These are phyloP conservation scores for Taenaris catops DNA, from an alignment of 2,888 invertebrate genomes.

Conservation along the genomic window DNA sequence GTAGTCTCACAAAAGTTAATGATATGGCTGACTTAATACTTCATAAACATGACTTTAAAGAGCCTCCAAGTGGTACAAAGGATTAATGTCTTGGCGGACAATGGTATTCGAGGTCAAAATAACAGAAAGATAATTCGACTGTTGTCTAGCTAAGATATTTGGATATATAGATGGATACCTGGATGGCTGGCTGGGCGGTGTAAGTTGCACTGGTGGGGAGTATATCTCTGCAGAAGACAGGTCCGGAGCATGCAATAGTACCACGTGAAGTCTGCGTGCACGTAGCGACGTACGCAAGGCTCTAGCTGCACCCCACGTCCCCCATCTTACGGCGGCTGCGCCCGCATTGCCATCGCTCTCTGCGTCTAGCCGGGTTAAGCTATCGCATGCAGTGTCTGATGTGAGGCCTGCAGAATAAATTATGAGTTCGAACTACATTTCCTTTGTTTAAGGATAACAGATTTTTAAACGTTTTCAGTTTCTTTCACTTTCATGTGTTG, in stretches of 20 bases:
- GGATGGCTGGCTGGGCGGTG: conserved; percentile 59
- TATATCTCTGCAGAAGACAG: conserved; percentile 83
- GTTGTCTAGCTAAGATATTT: not conserved
- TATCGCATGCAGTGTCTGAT: conserved; percentile 69
- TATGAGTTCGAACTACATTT: too few relatives aligned
- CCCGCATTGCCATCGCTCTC: conserved; percentile 56
- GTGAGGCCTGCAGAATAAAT: conserved; percentile 52
- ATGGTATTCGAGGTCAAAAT: too few relatives aligned
- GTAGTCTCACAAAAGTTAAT: too few relatives aligned
- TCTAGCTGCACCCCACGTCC: conserved; percentile 89
- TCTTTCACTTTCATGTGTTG: too few relatives aligned
- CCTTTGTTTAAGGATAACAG: too few relatives aligned
- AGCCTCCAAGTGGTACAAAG: not conserved
- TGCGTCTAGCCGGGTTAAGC: conserved; percentile 44
- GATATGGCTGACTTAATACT: too few relatives aligned
- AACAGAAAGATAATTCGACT: not conserved
- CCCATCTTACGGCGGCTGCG: conserved; percentile 83
- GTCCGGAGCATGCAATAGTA: conserved; percentile 86
- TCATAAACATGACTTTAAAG: too few relatives aligned
- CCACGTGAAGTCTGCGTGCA: conserved; percentile 85
- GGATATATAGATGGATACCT: conserved; percentile 37
- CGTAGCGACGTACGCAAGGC: conserved; percentile 85
- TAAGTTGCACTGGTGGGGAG: conserved; percentile 77
- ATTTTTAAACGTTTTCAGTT: too few relatives aligned
- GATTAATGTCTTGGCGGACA: too few relatives aligned